phyloP scores from a whole-genome alignment of 2,113 vertebrate genomes.

The Acanthisitta chloris region DNA sequence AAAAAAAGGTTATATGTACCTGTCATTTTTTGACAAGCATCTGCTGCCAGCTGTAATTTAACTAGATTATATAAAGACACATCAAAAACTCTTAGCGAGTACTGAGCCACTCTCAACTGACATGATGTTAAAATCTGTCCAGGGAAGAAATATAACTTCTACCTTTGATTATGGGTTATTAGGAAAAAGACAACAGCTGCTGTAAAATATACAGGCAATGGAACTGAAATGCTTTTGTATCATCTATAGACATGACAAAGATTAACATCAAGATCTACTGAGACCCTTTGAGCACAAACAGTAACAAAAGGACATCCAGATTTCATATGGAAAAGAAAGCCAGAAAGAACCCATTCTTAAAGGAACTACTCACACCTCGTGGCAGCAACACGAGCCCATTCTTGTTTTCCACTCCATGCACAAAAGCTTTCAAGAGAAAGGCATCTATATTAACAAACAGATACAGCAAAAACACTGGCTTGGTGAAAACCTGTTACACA shows the following conservation, averaged over 20 bases:
- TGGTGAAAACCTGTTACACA: background rate
- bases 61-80: background rate
- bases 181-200: background rate
- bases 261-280: background rate
- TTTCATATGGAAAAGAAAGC: background rate
- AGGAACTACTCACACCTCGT: background rate
- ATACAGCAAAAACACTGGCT: fast-evolving
- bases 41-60: background rate
- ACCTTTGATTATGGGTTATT: background rate
- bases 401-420: background rate
- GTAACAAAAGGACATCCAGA: background rate
- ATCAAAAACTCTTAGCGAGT: background rate
- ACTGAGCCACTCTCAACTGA: background rate
- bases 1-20: background rate
- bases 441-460: background rate
- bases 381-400: background rate
- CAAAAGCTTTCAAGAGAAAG: background rate
- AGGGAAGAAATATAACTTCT: background rate
- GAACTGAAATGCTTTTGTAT: background rate
- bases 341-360: background rate
- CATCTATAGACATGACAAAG: background rate
- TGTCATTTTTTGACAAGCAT: background rate
- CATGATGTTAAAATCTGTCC: background rate
- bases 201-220: background rate
- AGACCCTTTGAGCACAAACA: background rate